Evolutionary conservation across 1,140 invertebrate species (phyloP), one percentile per base, ranked within the genome.

Genomic region (Zaprionus tsacasi): DNA sequence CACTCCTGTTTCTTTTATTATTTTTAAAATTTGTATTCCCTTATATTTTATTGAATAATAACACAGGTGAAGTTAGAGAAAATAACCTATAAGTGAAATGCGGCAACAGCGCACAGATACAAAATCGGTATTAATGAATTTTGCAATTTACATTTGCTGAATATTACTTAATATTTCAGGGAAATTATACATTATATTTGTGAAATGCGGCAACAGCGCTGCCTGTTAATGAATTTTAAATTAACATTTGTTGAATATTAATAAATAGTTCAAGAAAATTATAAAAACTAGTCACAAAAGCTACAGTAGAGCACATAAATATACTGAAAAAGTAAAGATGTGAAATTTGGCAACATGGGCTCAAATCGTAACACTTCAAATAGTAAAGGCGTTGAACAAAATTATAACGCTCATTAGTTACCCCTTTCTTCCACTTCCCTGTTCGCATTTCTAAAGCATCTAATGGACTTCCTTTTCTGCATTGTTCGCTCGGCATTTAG

Each of bases 401-500:
- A n/a, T 55, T 45, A n/a, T n/a, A 6, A 6, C 7, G 5, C 21
- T 33, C 58, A 10, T 13, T 58, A 36, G 11, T 15, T 58, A 25
- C 13, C 56, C 5, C 13, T 21, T 45, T 45, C 6, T 15, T 11
- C 21, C 10, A 40, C 45, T 17, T 10, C 52, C 25, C 25, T 12
- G 25, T 10, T 33, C 6, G 17, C 11, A 13, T 52, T 38, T 48
- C 12, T 12, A 57, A 69, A 56, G 59, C 40, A 50, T 43, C 57
- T 48, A 70, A 70, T 43, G 52, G 58, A 58, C 54, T 70, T 74
- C 66, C 66, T 48, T 6, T 59, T 17, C 40, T 6, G 58, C 40
- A 57, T 63, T 63, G 52, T 50, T 61, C 43, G 15, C 12, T 45
- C n/a, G 17, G 17, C 17, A 25, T 21, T 17, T 58, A 75, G 15